Base-by-base conservation (phyloP, 2,797 vertebrate species). In the Melanotaenia trifasciata region DNA sequence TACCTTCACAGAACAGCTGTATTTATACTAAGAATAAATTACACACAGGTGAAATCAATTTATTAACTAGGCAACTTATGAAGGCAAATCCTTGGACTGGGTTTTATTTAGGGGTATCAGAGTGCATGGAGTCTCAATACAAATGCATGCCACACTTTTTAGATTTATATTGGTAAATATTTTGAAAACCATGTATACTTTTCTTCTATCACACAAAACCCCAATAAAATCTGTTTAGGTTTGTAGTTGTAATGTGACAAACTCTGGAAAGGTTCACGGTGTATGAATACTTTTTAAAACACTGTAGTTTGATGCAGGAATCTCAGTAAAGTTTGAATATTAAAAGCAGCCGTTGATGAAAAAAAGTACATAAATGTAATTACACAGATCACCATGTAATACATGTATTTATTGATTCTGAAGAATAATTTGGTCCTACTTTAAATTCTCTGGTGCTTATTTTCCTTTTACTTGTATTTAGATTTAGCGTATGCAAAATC, bases 381-480 rank as follows among this genome's bases (percentile, higher is more conserved):
- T 8, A 43, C 4, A 43, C 40, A 40, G 43, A 20, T 5, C 6
- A 45, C 1, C 43, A 20, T 20, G 18, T 45, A 20, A 45, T 45
- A 18, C 4, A 45, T 1, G 1, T 4, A 43, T 18, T 43, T 18
- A 5, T 20, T 45, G 10, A 56, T 51, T 7, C 26, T 16, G 13
- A 56, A 56, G 26, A 26, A 30, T 26, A 28, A 56, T 28, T 30
- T 14, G 26, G 26, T 56, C 26, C 4, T 4, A 26, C 51, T 13
- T 26, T 16, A 16, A 28, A 26, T 3, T 28, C 14, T 57, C 16
- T 32, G 7, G 3, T 20, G 54, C 6, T 3, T 32, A 6, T 57
- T 35, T 47, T 35, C 0, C 0, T 7, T 67, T 67, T 32, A 58
- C 62, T 81, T 67, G 67, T 68, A 70, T 57, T 36, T 18, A 53